Percentiles rank a stretch among this genome's conserved stretches.
Evolutionary conservation across 1,140 invertebrate species (phyloP).

Genomic region (Pectinophora gossypiella): DNA sequence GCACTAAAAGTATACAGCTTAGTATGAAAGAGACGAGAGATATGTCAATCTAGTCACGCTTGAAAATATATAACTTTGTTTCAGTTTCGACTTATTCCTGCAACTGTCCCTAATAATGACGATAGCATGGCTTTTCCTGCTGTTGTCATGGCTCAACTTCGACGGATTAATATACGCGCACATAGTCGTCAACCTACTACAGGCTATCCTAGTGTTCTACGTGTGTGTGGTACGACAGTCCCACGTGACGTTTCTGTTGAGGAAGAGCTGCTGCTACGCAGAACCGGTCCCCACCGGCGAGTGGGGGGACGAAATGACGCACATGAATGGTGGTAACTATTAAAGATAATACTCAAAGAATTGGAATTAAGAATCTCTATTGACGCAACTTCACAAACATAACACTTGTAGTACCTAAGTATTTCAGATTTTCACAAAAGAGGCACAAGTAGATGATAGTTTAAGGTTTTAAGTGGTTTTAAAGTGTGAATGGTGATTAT

Average conservation of each 20-base stretch:
- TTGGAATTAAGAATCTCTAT: background rate
- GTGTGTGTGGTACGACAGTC: constrained; percentile 85
- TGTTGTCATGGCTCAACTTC: constrained; percentile 83
- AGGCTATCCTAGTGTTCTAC: constrained; percentile 84
- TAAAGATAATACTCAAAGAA: constrained; percentile 12
- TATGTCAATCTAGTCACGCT: no score
- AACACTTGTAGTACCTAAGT: background rate
- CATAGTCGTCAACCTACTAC: constrained; percentile 83
- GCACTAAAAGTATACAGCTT: no score
- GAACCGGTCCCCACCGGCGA: constrained; percentile 81
- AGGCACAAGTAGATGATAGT: constrained; percentile 3
- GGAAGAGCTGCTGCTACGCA: constrained; percentile 85
- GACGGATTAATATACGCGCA: constrained; percentile 83
- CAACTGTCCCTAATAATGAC: constrained; percentile 84
- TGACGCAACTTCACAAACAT: background rate
- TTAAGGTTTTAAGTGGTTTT: no score
- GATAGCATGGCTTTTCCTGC: constrained; percentile 82
- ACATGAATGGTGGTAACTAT: constrained; percentile 85
- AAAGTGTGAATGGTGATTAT: no score
- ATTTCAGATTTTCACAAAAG: background rate
- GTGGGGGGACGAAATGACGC: constrained; percentile 91
- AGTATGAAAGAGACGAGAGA: no score
- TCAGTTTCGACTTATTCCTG: constrained; percentile 86
- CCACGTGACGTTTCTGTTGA: constrained; percentile 84
- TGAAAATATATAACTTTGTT: no score